Conservation (phyloP, 2,113 vertebrate species). For the Albula goreensis region DNA sequence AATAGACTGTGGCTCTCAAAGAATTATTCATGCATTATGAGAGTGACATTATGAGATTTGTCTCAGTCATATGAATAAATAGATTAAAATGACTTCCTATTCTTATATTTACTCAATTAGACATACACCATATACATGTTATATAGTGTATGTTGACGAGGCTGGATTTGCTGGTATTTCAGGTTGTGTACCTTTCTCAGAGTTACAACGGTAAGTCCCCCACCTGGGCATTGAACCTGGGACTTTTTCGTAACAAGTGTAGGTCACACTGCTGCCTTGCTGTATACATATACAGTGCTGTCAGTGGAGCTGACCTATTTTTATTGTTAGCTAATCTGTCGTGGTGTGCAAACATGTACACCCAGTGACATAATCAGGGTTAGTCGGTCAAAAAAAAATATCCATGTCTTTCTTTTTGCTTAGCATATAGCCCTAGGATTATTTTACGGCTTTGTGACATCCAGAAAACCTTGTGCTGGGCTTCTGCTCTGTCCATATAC, state of each 20-base stretch:
- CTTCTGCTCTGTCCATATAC: background rate
- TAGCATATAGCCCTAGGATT: background rate
- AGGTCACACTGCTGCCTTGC: too few species aligned
- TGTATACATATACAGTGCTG: too few species aligned
- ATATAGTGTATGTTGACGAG: too few species aligned
- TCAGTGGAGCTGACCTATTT: too few species aligned
- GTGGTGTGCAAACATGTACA: background rate
- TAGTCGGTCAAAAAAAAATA: background rate
- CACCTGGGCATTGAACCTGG: background rate
- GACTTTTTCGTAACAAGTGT: background rate
- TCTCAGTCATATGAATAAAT: background rate
- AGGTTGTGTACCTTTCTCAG: too few species aligned
- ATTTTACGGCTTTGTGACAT: background rate
- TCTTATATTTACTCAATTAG: background rate
- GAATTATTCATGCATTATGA: too few species aligned
- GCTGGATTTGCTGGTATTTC: too few species aligned
- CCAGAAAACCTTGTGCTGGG: background rate
- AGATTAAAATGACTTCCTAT: background rate
- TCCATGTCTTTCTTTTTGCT: background rate
- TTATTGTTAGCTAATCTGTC: too few species aligned
- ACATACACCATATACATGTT: too few species aligned
- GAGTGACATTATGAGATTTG: too few species aligned
- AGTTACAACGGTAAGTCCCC: too few species aligned
- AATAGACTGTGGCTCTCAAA: too few species aligned
- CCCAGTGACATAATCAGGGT: background rate